These are phyloP conservation scores for Datnioides undecimradiatus DNA, from an alignment of 2,113 vertebrate genomes.

Conservation along the genomic window DNA sequence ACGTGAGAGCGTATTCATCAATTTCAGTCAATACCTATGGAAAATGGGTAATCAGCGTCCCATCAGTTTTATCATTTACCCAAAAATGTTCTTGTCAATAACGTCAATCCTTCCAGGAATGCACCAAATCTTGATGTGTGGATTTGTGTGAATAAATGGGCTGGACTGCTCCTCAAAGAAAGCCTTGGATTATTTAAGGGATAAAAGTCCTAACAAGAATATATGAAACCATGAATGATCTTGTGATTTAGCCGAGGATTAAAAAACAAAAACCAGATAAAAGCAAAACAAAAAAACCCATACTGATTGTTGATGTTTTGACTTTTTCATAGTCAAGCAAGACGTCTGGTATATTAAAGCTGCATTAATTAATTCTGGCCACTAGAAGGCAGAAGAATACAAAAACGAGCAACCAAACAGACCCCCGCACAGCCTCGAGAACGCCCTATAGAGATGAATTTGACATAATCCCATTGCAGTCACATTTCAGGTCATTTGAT, in stretches of 20 bases:
- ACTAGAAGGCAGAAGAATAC: not conserved
- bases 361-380: not conserved
- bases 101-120: not conserved
- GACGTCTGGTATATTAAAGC: not conserved
- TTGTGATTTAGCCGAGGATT: not conserved
- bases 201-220: not conserved
- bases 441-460: not conserved
- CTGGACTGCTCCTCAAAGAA: not conserved
- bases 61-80: slow-evolving; percentile 36
- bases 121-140: slow-evolving; percentile 3
- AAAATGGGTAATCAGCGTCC: no score
- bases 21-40: no score
- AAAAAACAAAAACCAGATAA: no score
- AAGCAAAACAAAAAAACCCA: no score
- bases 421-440: not conserved
- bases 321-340: not conserved
- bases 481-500: not conserved
- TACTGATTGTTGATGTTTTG: no score
- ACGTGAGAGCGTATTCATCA: not conserved
- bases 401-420: not conserved
- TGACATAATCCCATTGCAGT: not conserved
- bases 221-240: not conserved
- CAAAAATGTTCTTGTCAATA: slow-evolving; percentile 11
- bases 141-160: not conserved
- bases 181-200: not conserved